phyloP scores from a whole-genome alignment of 2,113 vertebrate species.

The Lepus americanus region DNA sequence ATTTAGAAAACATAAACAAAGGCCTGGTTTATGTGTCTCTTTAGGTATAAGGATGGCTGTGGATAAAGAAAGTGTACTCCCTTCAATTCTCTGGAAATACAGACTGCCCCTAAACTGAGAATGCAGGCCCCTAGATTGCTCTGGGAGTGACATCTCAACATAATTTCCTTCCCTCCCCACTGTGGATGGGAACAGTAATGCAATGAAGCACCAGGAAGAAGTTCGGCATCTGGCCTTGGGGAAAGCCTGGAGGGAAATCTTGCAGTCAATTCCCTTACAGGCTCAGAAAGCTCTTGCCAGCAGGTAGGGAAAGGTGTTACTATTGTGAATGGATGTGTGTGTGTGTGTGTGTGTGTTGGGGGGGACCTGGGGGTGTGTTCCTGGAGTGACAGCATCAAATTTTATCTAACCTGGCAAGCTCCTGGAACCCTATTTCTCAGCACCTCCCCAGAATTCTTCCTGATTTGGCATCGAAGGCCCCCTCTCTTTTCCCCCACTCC shows the following conservation, averaged over 20 bases:
- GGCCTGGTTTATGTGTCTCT: not conserved
- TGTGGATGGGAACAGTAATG: not conserved
- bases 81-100: slow-evolving; percentile 53
- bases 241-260: not conserved
- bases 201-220: slow-evolving; percentile 12
- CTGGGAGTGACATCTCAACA: not conserved
- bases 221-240: not conserved
- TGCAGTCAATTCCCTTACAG: not conserved
- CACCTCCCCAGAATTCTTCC: not conserved
- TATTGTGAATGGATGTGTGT: too few species aligned
- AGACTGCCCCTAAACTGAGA: slow-evolving; percentile 16
- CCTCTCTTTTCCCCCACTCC: not conserved
- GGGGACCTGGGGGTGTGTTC: not conserved
- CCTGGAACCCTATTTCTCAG: not conserved
- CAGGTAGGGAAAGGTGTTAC: not conserved
- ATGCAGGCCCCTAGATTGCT: not conserved
- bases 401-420: slow-evolving; percentile 18
- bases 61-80: not conserved
- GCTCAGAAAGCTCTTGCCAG: slow-evolving; percentile 35
- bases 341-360: not conserved
- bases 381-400: not conserved
- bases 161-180: too few species aligned
- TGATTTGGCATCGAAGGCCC: not conserved
- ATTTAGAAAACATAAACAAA: slow-evolving; percentile 86
- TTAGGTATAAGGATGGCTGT: not conserved